Evolutionary conservation across 2,113 vertebrate species (phyloP).

Genomic region (Nibea coibor): DNA sequence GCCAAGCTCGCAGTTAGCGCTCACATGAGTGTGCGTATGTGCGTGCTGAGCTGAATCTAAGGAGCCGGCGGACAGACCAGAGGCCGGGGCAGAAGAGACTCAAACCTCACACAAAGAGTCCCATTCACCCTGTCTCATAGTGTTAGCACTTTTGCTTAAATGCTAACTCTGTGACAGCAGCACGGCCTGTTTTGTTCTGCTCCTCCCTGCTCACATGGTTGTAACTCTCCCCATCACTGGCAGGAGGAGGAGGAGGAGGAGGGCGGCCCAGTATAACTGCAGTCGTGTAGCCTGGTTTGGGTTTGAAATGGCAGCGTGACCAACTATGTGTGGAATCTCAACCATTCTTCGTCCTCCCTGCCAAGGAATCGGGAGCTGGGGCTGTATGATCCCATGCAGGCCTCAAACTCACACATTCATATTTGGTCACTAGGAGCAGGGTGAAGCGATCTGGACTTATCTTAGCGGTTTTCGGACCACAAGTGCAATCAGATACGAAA

Average conservation of each 20-base stretch:
- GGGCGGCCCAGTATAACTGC: slow-evolving; percentile 43
- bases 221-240: slow-evolving; percentile 60
- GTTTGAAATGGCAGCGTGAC: slow-evolving; percentile 84
- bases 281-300: slow-evolving; percentile 69
- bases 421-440: slow-evolving; percentile 72
- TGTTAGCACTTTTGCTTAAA: slow-evolving; percentile 39
- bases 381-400: slow-evolving; percentile 68
- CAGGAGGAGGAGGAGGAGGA: slow-evolving; percentile 31
- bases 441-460: slow-evolving; percentile 57
- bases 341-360: slow-evolving; percentile 75
- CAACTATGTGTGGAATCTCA: slow-evolving; percentile 85
- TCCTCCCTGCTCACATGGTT: slow-evolving; percentile 58
- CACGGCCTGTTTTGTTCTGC: slow-evolving; percentile 50
- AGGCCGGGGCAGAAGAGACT: slow-evolving; percentile 37
- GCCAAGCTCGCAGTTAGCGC: slow-evolving; percentile 1
- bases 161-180: slow-evolving; percentile 59
- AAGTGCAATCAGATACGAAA: slow-evolving; percentile 28
- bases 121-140: slow-evolving; percentile 70
- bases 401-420: slow-evolving; percentile 74
- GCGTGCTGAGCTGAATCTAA: slow-evolving; percentile 8
- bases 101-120: slow-evolving; percentile 67
- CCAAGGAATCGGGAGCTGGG: slow-evolving; percentile 67
- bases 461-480: slow-evolving; percentile 44
- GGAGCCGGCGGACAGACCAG: slow-evolving; percentile 18
- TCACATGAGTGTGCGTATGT: slow-evolving; percentile 5